Base-by-base conservation (phyloP, 2,888 invertebrate species). In the Stramonita haemastoma region DNA sequence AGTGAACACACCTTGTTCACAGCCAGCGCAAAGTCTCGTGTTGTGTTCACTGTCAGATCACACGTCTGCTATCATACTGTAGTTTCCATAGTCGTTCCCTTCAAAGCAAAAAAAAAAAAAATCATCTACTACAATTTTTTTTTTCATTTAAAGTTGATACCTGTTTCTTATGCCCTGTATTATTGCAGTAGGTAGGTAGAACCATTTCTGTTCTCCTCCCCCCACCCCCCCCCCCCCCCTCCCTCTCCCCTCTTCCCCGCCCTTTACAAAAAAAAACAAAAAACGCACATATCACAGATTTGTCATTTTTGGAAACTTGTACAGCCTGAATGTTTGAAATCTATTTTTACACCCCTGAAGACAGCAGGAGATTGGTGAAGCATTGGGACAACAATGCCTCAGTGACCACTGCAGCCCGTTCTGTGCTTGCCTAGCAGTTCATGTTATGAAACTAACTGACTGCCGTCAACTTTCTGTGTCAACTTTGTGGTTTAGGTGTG, bases 321-420 rank as follows among this genome's bases (percentile, higher is more conserved):
- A 46, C 81, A 83, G 36, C 36, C 22, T 46, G 46, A 22, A 22
- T 83, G 81, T 83, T 83, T 22, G 26, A 83, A 83, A 46, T 83
- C 36, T 83, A 83, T 83, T 83, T 83, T 83, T 83, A 83, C 81
- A 83, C 81, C 46, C 81, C 36, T 83, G 81, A 22, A 83, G 17
- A 46, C 22, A 36, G 81, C 36, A 36, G 81, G 26, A 73, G 73
- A 73, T n/a, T 13, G 73, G 66, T 66, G 26, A 26, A 26, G 19
- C 66, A 66, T 66, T 66, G 1, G 2, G 66, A 66, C 17, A 66
- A 66, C 26, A 66, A 66, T 66, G 66, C 26, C 26, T 66, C 26
- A n/a, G 2, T 73, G 73, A 73, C 26, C 22, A 11, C 11, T 73
- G 73, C 29, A 73, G 73, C 29, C 22, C 73, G 29, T 73, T n/a